These are phyloP conservation scores for Belonocnema kinseyi DNA, from an alignment of 1,140 invertebrate species.

Conservation along the genomic window DNA sequence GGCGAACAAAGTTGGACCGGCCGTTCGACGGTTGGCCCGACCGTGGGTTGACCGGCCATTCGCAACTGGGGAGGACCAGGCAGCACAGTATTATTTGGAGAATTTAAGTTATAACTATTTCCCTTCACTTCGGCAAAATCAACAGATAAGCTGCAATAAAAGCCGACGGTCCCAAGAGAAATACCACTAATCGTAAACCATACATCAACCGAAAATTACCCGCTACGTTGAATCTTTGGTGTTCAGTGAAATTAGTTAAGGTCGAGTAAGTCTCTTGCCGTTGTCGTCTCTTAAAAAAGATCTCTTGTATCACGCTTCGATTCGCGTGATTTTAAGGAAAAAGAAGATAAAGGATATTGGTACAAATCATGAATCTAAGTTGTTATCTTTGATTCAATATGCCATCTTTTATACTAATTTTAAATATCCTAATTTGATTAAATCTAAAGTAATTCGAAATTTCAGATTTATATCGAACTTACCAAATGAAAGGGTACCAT, in stretches of 20 bases:
- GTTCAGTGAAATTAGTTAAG: too few relatives aligned
- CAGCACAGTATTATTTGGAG: too few relatives aligned
- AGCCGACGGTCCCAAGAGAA: not conserved
- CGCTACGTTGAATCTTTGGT: not conserved
- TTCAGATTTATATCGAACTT: too few relatives aligned
- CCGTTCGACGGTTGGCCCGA: too few relatives aligned
- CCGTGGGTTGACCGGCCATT: too few relatives aligned
- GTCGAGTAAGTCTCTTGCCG: not conserved
- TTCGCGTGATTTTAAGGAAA: constrained; percentile 21
- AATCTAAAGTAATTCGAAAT: too few relatives aligned
- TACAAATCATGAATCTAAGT: not conserved
- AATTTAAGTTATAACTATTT: not conserved
- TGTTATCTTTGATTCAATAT: not conserved
- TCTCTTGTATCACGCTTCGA: constrained; percentile 42
- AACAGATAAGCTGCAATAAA: not conserved
- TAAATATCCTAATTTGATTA: too few relatives aligned
- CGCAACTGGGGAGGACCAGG: too few relatives aligned
- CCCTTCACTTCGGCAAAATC: too few relatives aligned
- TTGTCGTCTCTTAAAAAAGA: constrained; percentile 3
- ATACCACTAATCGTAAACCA: not conserved
- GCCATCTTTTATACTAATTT: too few relatives aligned
- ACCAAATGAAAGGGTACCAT: too few relatives aligned
- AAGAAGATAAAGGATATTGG: not conserved
- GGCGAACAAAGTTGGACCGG: too few relatives aligned
- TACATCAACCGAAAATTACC: not conserved